Conservation (phyloP, 2,113 vertebrate species). For the Sphyrna mokarran region DNA sequence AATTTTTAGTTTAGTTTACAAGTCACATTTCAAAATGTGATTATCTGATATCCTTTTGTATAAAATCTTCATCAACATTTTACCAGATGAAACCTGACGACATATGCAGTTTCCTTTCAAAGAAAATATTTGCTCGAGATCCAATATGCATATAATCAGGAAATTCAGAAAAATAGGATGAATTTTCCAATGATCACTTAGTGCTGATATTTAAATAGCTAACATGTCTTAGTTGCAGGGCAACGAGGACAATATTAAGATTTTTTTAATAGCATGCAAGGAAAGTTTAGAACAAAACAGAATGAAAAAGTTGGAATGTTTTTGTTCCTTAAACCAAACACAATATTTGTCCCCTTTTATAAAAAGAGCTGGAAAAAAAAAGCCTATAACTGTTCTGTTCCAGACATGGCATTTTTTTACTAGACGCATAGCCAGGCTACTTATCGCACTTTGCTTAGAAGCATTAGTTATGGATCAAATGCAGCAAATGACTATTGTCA, state of each 20-base stretch:
- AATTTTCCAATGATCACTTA: background rate
- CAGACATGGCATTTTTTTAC: background rate
- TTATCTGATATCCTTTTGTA: background rate
- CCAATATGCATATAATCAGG: background rate
- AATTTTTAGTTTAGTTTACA: background rate
- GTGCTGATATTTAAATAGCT: background rate
- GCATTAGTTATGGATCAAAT: slow-evolving; percentile 31
- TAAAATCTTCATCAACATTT: background rate
- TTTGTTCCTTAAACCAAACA: no score
- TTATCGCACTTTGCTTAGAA: slow-evolving; percentile 25
- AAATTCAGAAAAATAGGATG: background rate
- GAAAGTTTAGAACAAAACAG: background rate
- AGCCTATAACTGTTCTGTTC: background rate
- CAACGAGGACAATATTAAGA: background rate
- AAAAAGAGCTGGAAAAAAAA: background rate
- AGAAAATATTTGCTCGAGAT: background rate
- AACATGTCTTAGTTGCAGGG: background rate
- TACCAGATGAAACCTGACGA: background rate
- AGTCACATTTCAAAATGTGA: background rate
- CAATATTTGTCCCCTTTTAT: background rate
- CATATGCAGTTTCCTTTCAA: background rate
- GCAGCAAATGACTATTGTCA: slow-evolving; percentile 22
- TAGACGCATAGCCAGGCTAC: background rate
- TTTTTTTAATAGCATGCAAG: background rate
- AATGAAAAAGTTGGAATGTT: background rate